Evolutionary conservation across 2,797 vertebrate species (phyloP), one percentile per base, ranked within the genome.

Genomic region (Coccyzus lansbergi): DNA sequence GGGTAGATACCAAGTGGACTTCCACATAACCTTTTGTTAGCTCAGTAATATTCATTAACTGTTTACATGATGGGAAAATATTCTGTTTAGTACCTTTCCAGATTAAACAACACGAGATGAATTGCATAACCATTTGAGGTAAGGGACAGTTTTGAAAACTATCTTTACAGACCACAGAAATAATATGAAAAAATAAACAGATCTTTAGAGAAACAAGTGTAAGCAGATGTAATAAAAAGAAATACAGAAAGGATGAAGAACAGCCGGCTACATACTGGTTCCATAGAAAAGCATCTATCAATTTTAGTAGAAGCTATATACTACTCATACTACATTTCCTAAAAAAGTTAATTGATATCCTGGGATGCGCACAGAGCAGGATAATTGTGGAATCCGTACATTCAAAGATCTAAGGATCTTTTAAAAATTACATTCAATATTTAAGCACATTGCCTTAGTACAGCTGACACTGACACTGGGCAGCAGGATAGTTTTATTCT

Each of bases 351-450:
- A 53, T 7, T 82, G 36, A 13, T 53, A 85, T 83, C 11, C 31
- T 64, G 20, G 29, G 60, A 83, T 69, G 15, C 15, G 48, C 24
- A 86, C 22, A 88, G 69, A 72, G 10, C 15, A 36, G 7, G 2
- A 2, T 19, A 78, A 46, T 26, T 51, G 25, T 26, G 25, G 33
- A 75, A 83, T 31, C 22, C 83, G 70, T 67, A 81, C 5, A 9
- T 74, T 78, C 51, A 82, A 71, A 51, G 12, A 24, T 16, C 13
- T 58, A 71, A 56, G 19, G 33, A 48, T 52, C 12, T 69, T 77
- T 72, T 1, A 1, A 55, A 76, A 75, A 46, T 2, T 25, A 34
- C 1, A 0, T 38, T 71, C 63, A 68, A 48, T 2, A 2, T 65
- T 58, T 83, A 51, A 14, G 33, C 17, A 36, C 12, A 29, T 12